Base-by-base conservation (phyloP, 1,140 invertebrate genomes). In the Anoplophora glabripennis region DNA sequence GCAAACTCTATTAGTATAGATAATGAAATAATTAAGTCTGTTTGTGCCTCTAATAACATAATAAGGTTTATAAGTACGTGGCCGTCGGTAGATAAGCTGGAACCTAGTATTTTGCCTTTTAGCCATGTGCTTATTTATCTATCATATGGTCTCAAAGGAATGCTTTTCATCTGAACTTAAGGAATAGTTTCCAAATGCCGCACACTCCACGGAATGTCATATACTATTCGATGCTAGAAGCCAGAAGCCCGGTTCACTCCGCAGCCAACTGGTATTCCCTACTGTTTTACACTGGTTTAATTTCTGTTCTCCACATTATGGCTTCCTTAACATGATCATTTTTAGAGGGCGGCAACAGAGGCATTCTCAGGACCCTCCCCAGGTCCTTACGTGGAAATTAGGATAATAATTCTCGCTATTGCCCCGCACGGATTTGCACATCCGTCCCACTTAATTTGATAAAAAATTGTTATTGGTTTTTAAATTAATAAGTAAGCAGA, bases 131-230 rank as follows among this genome's bases (percentile, higher is more conserved):
- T 71, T 72, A 67, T 71, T 71, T 67, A 71, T 65, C 66, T 68
- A 72, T 67, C 65, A 69, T 72, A 71, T 70, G 70, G 71, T 70
- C 64, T 58, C 59, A n/a, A 55, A 44, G 72, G 72, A 74, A 74
- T 74, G 72, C 71, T 66, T 74, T 74, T 74, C 69, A 74, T 74
- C 72, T 68, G 61, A 71, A 74, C 67, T 72, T 71, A 69, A 72
- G 69, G 68, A 69, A 74, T 74, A 74, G 72, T 74, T 74, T 65
- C 56, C 56, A 67, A 67, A 74, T 71, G 72, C 72, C 72, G 61
- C 63, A 63, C 67, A 63, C 61, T 66, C 63, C 63, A 64, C 62
- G 72, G 72, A 74, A 73, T 73, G 72, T 73, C 72, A 72, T 73
- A 72, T 72, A 69, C 64, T 66, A 68, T 69, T 67, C 65, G 57